Evolutionary conservation across 1,140 invertebrate genomes (phyloP), one percentile per base, ranked within the genome.

Genomic region (Drosophila pseudoobscura): DNA sequence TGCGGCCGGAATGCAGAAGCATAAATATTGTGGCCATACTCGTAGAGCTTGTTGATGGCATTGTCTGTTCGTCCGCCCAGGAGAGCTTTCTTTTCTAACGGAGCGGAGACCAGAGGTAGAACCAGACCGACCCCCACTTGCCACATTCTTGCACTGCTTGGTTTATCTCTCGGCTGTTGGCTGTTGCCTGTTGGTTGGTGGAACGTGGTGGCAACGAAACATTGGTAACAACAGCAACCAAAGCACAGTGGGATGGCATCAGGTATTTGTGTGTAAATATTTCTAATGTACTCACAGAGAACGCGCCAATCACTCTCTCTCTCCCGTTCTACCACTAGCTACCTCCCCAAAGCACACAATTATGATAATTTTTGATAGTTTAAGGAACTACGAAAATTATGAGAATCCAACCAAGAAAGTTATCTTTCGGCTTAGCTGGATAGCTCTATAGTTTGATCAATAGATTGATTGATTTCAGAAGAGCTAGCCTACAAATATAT

Each of bases 71-170:
- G 35, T 39, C 29, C 20, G 11, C 35, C 53, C 24, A 35, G 46
- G 45, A 44, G 55, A 65, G 75, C 72, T 78, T 78, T 78, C 75
- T 75, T 65, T 75, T 78, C 75, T 78, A 75, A 78, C 75, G 75
- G 75, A 39, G 35, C 24, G 24, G 24, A 26, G 24, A 26, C 4
- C 24, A 26, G 24, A 26, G 24, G 3, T 39, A 39, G 35, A 39
- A 39, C 11, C 35, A 39, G 35, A 39, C 11, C 3, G 4, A 13
- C 31, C 78, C 44, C 47, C 64, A 62, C 49, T 29, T 15, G 65
- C 60, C 59, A 61, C 66, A 80, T 80, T 83, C 76, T 79, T 78
- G 22, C 68, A 53, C 74, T 45, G 49, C 26, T 29, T 17, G 46
- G 41, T 39, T 43, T 53, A 35, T 15, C 58, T 29, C 35, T 26